A percentile compares a stretch with the other conserved stretches of the same genome.
These are phyloP conservation scores for Spodoptera frugiperda DNA, from an alignment of 1,140 invertebrate genomes.

Conservation along the genomic window DNA sequence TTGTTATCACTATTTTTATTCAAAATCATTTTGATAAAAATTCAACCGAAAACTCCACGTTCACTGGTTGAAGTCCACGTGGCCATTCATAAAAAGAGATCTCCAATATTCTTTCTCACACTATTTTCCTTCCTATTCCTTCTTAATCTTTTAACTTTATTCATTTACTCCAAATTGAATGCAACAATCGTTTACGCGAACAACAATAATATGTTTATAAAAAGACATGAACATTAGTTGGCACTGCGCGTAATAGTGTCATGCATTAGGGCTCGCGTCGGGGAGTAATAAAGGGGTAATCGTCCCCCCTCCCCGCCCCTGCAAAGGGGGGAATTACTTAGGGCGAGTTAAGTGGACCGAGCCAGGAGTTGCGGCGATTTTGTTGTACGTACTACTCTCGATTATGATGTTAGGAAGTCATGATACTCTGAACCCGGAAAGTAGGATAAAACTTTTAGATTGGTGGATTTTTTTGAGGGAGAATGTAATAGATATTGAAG, in stretches of 20 bases:
- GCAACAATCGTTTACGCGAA: slow-evolving; percentile 33
- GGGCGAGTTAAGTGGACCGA: slow-evolving; percentile 53
- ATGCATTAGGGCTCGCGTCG: slow-evolving; percentile 73
- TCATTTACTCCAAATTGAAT: slow-evolving; percentile 9
- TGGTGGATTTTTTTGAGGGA: too few species aligned
- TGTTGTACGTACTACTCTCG: not conserved
- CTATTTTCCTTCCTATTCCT: too few species aligned
- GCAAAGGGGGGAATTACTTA: slow-evolving; percentile 63
- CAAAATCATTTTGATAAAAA: too few species aligned
- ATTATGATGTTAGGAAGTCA: not conserved
- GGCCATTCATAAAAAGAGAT: too few species aligned
- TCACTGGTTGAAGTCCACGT: too few species aligned
- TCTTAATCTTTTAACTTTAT: not conserved
- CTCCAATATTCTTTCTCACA: not conserved
- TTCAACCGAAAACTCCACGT: too few species aligned
- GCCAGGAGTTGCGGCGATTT: slow-evolving; percentile 48
- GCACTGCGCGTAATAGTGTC: slow-evolving; percentile 77
- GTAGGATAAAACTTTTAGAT: too few species aligned
- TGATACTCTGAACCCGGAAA: too few species aligned
- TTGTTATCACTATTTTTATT: too few species aligned
- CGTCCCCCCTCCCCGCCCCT: slow-evolving; percentile 59
- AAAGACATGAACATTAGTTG: slow-evolving; percentile 77
- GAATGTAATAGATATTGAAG: too few species aligned
- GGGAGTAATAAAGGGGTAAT: slow-evolving; percentile 80
- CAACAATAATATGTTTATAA: slow-evolving; percentile 72